Evolutionary conservation across 2,888 invertebrate species (phyloP).

Genomic region (Patella depressa): DNA sequence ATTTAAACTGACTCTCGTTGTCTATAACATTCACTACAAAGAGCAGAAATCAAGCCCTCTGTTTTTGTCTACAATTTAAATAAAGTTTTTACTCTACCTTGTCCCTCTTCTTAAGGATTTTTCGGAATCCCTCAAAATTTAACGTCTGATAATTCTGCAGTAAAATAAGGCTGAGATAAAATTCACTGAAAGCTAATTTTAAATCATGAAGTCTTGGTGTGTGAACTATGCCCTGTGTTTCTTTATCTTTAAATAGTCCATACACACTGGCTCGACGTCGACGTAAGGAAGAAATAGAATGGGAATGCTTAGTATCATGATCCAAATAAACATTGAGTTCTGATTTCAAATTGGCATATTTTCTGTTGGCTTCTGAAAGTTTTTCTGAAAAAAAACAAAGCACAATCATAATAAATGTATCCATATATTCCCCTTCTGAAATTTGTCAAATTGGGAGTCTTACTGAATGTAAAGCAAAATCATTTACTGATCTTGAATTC

Average conservation of each 20-base stretch:
- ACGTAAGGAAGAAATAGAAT: conserved; percentile 36
- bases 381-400: conserved; percentile 80
- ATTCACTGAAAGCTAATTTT: conserved; percentile 98
- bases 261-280: conserved; percentile 36
- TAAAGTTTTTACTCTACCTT: conserved; percentile 78
- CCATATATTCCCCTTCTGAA: too few relatives aligned
- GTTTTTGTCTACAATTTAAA: not conserved
- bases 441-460: too few relatives aligned
- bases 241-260: conserved; percentile 47
- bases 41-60: too few relatives aligned
- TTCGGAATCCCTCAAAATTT: conserved; percentile 98
- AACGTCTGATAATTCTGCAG: conserved; percentile 98
- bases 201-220: conserved; percentile 80
- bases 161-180: conserved; percentile 94
- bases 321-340: conserved; percentile 80
- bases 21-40: too few relatives aligned
- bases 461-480: too few relatives aligned
- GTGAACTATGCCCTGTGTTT: conserved; percentile 44
- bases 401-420: too few relatives aligned
- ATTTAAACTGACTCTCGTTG: too few relatives aligned
- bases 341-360: conserved; percentile 89
- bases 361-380: conserved; percentile 95
- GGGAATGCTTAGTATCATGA: conserved; percentile 51
- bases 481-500: too few relatives aligned
- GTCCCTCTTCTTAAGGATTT: conserved; percentile 99